Evolutionary conservation across 2,888 invertebrate species (phyloP), one percentile per base, ranked within the genome.

Genomic region (Latrodectus elegans): DNA sequence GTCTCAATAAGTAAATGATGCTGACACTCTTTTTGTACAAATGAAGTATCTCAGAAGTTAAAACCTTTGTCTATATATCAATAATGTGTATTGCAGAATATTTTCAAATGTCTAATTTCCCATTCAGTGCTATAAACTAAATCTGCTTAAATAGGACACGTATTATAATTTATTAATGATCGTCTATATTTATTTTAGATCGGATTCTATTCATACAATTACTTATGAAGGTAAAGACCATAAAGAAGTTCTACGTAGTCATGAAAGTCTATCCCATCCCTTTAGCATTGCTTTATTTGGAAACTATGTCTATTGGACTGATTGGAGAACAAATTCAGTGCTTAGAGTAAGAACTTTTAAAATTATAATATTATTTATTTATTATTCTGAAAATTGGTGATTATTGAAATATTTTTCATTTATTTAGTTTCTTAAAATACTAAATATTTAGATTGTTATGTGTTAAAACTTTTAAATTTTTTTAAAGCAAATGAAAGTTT

Each of bases 301-400:
- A 92, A 95, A 95, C 91, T 95, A 95, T 92, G 95, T 97, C 14
- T 98, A 96, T 93, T 98, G 97, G 97, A 97, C 97, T 0, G 97
- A 98, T 93, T 97, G 98, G 98, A 94, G 96, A 89, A 95, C 95
- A 83, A 96, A 96, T 92, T 95, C 96, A 89, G 96, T 98, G 4
- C 95, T 96, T 90, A 93, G 96, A 90, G 92, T 92, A 89, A 90
- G 91, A n/a, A 53, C 55, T 53, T 3, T 4, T 38, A 38, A 38
- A 38, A 38, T 2, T 38, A 38, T 38, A 3, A 4, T 38, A 38
- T 4, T 38, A 38, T 6, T 38, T 38, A 38, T 38, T 4, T 38
- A 38, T 38, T 38, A 38, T 38, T 38, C 38, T 38, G 38, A 38
- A 17, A 64, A 10, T 12, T 64, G 6, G 3, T 8, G 8, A 64